These are phyloP conservation scores for Tanypteryx hageni DNA, from an alignment of 2,888 invertebrate genomes.

Conservation along the genomic window DNA sequence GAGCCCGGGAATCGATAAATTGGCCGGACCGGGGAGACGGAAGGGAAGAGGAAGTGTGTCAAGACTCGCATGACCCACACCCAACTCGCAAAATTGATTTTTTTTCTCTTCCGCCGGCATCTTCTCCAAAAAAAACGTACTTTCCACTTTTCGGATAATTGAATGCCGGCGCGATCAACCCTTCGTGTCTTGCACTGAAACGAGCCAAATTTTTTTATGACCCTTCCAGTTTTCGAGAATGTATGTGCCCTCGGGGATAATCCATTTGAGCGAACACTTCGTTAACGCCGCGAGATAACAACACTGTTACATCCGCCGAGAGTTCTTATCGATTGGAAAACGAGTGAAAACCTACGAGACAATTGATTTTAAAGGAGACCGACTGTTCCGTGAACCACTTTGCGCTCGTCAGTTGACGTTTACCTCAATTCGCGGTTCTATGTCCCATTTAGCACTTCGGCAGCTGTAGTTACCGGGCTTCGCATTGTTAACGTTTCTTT, in stretches of 20 bases:
- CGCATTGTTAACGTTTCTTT: not conserved
- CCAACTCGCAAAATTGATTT: not conserved
- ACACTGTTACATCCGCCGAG: not conserved
- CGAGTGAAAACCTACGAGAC: not conserved
- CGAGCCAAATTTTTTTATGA: not conserved
- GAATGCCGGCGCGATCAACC: not conserved
- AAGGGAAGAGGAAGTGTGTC: not conserved
- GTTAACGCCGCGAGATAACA: not conserved
- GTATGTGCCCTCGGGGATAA: not conserved
- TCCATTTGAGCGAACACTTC: not conserved
- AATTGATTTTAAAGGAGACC: constrained; percentile 24
- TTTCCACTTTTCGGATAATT: not conserved
- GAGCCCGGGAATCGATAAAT: not conserved
- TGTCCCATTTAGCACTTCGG: not conserved
- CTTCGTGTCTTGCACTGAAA: not conserved
- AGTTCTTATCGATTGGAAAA: constrained; percentile 22
- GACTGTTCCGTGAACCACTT: not conserved
- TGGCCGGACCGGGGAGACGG: constrained; percentile 14
- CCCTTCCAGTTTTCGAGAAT: too few species aligned
- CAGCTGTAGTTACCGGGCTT: not conserved
- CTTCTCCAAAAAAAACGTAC: not conserved
- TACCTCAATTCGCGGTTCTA: not conserved
- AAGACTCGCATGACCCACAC: constrained; percentile 6
- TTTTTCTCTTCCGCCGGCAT: not conserved
- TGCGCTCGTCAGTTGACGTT: not conserved